Conservation (phyloP, 2,113 vertebrate species). For the Misgurnus mizolepis region DNA sequence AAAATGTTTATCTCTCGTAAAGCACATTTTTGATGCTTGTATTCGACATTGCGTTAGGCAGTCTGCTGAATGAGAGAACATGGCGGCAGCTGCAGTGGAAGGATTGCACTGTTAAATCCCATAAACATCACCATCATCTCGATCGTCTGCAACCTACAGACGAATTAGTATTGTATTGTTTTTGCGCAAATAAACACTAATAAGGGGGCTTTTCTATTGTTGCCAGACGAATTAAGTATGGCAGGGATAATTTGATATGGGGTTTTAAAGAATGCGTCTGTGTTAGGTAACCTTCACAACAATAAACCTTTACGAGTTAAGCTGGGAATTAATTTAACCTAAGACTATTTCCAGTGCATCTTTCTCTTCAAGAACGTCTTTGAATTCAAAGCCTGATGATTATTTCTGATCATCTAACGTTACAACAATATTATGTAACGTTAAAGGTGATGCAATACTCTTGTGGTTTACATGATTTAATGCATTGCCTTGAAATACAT, state of each 20-base stretch:
- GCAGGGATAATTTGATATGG: not conserved
- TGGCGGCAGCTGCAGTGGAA: conserved; percentile 63
- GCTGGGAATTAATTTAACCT: conserved; percentile 33
- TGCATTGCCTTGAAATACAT: not conserved
- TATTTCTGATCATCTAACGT: not conserved
- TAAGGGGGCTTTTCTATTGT: not conserved
- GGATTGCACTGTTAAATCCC: conserved; percentile 54
- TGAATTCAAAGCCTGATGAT: not conserved
- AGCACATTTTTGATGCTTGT: conserved; percentile 52
- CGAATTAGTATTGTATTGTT: not conserved
- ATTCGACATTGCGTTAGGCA: conserved; percentile 51
- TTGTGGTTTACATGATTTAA: conserved; percentile 37
- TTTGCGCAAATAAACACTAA: not conserved
- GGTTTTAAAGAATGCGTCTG: conserved; percentile 8
- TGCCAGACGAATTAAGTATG: not conserved
- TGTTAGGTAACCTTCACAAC: conserved; percentile 39
- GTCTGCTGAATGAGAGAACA: conserved; percentile 61
- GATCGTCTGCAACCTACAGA: not conserved
- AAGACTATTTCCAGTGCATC: not conserved
- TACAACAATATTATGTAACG: not conserved
- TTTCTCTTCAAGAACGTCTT: conserved; percentile 11
- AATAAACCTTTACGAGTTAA: conserved; percentile 37
- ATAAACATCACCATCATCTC: conserved; percentile 44
- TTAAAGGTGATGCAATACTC: not conserved
- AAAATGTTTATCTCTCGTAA: not conserved